These are phyloP conservation scores for Brenthis hecate DNA, from an alignment of 2,888 invertebrate species.

Conservation along the genomic window DNA sequence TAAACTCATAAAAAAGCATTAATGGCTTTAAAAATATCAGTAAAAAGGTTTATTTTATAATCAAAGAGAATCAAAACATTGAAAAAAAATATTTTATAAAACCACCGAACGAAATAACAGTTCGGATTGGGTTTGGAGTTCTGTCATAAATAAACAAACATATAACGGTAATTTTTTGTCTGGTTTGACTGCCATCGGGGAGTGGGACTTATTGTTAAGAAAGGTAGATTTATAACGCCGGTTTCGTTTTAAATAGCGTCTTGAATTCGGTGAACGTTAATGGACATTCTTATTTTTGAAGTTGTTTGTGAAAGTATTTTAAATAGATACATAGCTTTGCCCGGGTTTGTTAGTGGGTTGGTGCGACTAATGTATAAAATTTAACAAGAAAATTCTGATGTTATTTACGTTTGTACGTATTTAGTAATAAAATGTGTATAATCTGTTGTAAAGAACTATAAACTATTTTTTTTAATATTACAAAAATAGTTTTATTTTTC, in stretches of 20 bases:
- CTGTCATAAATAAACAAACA: constrained; percentile 31
- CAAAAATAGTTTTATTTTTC: neutral
- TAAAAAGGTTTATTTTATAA: constrained; percentile 1
- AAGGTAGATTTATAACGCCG: constrained; percentile 32
- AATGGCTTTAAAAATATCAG: constrained; percentile 5
- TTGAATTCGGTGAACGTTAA: constrained; percentile 26
- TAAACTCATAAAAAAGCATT: constrained; percentile 8
- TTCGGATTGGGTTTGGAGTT: constrained; percentile 4
- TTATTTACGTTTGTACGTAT: too few relatives aligned
- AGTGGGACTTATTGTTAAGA: constrained; percentile 32
- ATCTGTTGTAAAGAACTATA: neutral
- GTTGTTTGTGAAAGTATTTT: constrained; percentile 16
- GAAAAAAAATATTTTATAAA: constrained; percentile 3
- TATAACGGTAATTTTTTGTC: constrained; percentile 17
- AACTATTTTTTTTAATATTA: neutral
- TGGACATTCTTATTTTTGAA: constrained; percentile 22
- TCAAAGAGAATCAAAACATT: constrained; percentile 16
- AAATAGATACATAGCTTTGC: constrained; percentile 21
- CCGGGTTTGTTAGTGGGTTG: constrained; percentile 5
- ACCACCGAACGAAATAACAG: neutral
- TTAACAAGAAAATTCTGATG: neutral
- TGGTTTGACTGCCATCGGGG: constrained; percentile 45
- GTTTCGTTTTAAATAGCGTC: constrained; percentile 31
- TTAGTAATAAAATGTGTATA: too few relatives aligned
- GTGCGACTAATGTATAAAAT: constrained; percentile 2